Evolutionary conservation across 2,113 vertebrate genomes (phyloP).

Genomic region (Ophthalmolycus amberensis): DNA sequence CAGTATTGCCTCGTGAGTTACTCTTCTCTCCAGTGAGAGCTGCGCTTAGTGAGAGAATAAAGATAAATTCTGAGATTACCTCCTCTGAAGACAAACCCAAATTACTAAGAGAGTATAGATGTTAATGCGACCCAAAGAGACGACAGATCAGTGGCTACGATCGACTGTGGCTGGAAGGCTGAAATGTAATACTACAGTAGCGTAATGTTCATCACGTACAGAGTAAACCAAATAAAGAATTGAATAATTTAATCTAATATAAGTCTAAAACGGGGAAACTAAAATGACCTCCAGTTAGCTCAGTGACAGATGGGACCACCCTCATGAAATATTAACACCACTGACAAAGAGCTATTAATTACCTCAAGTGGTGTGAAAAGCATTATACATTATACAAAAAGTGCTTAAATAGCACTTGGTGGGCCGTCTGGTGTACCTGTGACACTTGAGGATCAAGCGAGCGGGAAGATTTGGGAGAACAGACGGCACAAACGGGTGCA

Average conservation of each 20-base stretch:
- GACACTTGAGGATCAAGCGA: not conserved
- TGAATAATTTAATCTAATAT: not conserved
- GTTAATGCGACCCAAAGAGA: not conserved
- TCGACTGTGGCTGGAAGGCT: not conserved
- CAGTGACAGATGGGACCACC: not conserved
- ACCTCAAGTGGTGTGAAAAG: conserved; percentile 39
- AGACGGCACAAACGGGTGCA: not conserved
- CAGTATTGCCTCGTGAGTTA: conserved; percentile 36
- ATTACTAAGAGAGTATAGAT: conserved; percentile 7
- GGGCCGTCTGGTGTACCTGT: not conserved
- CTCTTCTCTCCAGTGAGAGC: conserved; percentile 23
- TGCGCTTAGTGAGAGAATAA: not conserved
- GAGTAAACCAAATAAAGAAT: conserved; percentile 8
- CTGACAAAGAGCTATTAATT: conserved; percentile 59
- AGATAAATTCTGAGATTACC: not conserved
- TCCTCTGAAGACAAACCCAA: not conserved
- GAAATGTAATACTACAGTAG: not conserved
- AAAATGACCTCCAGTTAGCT: conserved; percentile 28
- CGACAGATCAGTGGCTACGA: not conserved
- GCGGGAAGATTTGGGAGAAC: not conserved
- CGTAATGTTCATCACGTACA: conserved; percentile 17
- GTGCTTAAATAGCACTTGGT: not conserved
- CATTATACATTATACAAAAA: conserved; percentile 19
- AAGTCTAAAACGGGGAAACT: conserved; percentile 16
- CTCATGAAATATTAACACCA: conserved; percentile 67